Conservation (phyloP, 2,888 invertebrate species). For the Ormyrus thymus region DNA sequence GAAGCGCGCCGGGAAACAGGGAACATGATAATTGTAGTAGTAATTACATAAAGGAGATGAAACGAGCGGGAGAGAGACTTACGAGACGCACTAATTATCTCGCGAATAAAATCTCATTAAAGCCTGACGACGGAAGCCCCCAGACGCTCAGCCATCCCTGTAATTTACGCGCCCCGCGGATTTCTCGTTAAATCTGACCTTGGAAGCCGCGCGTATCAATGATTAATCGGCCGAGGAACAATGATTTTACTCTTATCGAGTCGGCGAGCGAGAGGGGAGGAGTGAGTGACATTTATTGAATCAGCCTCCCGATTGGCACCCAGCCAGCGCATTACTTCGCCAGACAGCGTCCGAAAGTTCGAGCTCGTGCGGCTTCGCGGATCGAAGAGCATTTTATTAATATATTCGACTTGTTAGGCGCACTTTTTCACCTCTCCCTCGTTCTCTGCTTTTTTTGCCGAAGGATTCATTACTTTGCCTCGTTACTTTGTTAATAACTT, state of each 20-base stretch:
- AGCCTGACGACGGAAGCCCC: constrained; percentile 61
- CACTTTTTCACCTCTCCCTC: not conserved
- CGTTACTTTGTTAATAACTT: no score
- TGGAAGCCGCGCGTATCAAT: constrained; percentile 23
- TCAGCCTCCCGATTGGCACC: constrained; percentile 61
- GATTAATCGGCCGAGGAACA: constrained; percentile 9
- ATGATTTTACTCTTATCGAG: constrained; percentile 51
- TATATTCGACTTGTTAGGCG: constrained; percentile 16
- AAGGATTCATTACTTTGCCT: no score
- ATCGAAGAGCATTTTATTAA: constrained; percentile 38
- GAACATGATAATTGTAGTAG: constrained; percentile 65
- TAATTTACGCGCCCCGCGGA: constrained; percentile 50
- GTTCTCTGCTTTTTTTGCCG: not conserved
- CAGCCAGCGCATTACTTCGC: constrained; percentile 60
- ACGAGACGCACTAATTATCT: constrained; percentile 68
- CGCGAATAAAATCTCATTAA: constrained; percentile 66
- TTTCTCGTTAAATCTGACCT: constrained; percentile 54
- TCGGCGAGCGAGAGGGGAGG: constrained; percentile 43
- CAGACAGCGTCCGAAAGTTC: constrained; percentile 58
- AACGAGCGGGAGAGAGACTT: constrained; percentile 58
- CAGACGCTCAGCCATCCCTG: not conserved
- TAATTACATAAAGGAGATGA: constrained; percentile 63
- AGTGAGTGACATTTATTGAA: constrained; percentile 67
- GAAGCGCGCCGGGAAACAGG: constrained; percentile 5
- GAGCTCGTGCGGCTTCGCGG: not conserved